Evolutionary conservation across 2,888 invertebrate genomes (phyloP).

Genomic region (Creontiades dilutus): DNA sequence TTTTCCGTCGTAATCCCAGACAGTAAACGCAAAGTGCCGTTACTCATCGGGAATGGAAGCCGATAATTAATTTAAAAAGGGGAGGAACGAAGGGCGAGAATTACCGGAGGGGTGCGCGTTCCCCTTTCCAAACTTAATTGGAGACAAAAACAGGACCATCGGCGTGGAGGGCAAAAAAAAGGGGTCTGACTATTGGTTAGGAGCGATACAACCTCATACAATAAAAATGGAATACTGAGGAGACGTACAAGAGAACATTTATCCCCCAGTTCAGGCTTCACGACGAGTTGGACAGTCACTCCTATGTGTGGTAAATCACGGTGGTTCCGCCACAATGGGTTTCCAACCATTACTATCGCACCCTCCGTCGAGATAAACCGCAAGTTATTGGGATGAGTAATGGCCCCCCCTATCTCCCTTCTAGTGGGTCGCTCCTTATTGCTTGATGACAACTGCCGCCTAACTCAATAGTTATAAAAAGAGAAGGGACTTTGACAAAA

Average conservation of each 20-base stretch:
- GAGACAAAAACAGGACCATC: not conserved
- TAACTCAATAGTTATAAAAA: not conserved
- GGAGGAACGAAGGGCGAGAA: not conserved
- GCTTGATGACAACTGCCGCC: constrained; percentile 11
- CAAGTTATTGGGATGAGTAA: constrained; percentile 2
- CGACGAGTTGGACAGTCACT: constrained; percentile 41
- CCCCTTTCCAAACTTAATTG: constrained; percentile 31
- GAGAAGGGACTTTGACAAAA: too few species aligned
- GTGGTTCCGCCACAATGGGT: constrained; percentile 46
- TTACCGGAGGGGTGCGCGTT: not conserved
- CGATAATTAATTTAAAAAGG: constrained; percentile 60
- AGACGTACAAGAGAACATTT: constrained; percentile 12
- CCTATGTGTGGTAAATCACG: constrained; percentile 49
- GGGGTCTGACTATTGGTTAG: not conserved
- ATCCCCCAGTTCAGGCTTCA: too few species aligned
- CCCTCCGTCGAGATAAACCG: not conserved
- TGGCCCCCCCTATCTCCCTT: not conserved
- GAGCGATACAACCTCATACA: constrained; percentile 9
- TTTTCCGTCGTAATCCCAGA: not conserved
- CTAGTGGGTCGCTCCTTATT: not conserved
- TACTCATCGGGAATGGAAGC: constrained; percentile 58
- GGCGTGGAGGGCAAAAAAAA: not conserved
- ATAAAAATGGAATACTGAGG: constrained; percentile 33
- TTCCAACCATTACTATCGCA: constrained; percentile 4
- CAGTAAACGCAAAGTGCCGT: constrained; percentile 1